Evolutionary conservation across 2,797 vertebrate genomes (phyloP).

Genomic region (Channa striata): DNA sequence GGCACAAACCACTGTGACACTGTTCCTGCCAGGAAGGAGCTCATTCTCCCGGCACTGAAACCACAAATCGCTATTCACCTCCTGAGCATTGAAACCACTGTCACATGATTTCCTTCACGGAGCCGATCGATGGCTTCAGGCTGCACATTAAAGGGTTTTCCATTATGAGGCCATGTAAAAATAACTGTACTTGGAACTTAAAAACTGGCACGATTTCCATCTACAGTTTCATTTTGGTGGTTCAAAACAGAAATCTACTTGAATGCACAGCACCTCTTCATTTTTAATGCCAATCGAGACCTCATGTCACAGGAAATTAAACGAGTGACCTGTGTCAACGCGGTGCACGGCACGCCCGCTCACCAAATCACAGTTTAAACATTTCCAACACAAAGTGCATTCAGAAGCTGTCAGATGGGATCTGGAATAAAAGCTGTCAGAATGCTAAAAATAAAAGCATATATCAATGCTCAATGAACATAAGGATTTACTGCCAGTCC

Average conservation of each 20-base stretch:
- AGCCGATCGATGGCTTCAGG: too few species aligned
- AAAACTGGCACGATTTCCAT: too few species aligned
- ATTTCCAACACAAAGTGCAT: not conserved
- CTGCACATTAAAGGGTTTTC: conserved; percentile 12
- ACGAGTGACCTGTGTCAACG: too few species aligned
- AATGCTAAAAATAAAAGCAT: not conserved
- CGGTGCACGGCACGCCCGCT: too few species aligned
- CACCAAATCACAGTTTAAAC: conserved; percentile 18
- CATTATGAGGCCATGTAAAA: conserved; percentile 8
- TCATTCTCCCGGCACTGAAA: too few species aligned
- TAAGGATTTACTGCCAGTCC: not conserved
- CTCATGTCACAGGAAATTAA: not conserved
- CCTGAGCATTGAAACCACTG: too few species aligned
- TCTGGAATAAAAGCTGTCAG: not conserved
- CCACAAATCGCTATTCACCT: too few species aligned
- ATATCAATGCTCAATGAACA: not conserved
- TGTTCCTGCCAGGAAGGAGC: conserved; percentile 1
- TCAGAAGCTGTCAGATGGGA: not conserved
- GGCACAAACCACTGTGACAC: conserved; percentile 6
- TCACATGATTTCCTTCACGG: too few species aligned
- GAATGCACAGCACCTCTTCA: not conserved
- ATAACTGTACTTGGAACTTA: conserved; percentile 15
- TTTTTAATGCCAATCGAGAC: not conserved
- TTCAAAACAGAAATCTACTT: not conserved
- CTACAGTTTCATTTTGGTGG: conserved; percentile 11